These are phyloP conservation scores for Atherinosoma microstoma DNA, from an alignment of 2,797 vertebrate species.

Conservation along the genomic window DNA sequence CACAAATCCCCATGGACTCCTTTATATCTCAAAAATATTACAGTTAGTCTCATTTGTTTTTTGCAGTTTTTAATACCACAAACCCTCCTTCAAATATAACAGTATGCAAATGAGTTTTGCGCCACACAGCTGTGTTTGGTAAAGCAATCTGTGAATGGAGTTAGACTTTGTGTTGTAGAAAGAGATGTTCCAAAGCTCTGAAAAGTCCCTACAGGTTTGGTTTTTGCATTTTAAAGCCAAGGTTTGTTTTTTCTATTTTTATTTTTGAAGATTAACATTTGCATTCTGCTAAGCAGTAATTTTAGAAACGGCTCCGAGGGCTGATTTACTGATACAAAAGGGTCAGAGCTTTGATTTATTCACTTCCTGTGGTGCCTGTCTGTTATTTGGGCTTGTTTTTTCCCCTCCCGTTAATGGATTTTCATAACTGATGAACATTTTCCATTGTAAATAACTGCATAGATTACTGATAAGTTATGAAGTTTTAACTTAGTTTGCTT, in stretches of 20 bases:
- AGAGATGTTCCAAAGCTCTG: neutral
- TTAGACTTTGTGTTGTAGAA: neutral
- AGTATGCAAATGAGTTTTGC: neutral
- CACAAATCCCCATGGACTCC: neutral
- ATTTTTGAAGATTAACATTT: conserved; percentile 44
- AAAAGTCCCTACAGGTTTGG: conserved; percentile 12
- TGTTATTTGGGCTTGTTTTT: conserved; percentile 53
- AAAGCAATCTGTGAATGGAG: neutral
- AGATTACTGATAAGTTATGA: conserved; percentile 5
- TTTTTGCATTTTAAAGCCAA: conserved; percentile 36
- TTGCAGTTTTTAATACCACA: conserved; percentile 11
- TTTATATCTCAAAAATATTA: neutral
- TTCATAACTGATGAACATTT: conserved; percentile 44
- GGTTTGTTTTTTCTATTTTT: conserved; percentile 48
- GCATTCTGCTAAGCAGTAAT: conserved; percentile 51
- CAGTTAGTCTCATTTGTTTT: neutral
- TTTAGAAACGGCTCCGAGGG: conserved; percentile 63
- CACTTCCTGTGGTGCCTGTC: conserved; percentile 64
- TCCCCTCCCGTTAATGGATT: conserved; percentile 31
- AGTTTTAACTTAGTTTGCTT: neutral
- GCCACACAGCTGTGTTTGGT: neutral
- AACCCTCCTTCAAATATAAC: neutral
- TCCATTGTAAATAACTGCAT: conserved; percentile 24
- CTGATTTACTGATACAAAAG: conserved; percentile 71
- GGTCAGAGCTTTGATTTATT: conserved; percentile 69